A percentile compares a stretch with the other conserved stretches of the same genome.
These are phyloP conservation scores for Hydractinia echinata DNA, from an alignment of 30 jellyfish, hydroid and myxozoan species.

Conservation along the genomic window DNA sequence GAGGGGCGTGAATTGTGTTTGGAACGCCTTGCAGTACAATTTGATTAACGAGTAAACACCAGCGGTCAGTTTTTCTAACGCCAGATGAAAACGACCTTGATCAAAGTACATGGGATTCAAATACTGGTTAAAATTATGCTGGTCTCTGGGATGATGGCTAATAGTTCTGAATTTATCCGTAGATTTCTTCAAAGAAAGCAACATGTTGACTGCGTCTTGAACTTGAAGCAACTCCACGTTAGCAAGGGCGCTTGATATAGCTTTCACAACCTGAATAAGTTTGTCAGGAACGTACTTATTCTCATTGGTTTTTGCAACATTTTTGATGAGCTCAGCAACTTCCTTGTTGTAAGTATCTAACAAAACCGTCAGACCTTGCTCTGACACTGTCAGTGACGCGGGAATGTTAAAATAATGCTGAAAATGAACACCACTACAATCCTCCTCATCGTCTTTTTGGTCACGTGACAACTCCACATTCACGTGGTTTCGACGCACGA, in stretches of 20 bases:
- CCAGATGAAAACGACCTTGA: constrained; percentile 64
- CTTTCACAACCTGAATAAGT: constrained; percentile 77
- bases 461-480: constrained; percentile 60
- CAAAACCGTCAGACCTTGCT: constrained; percentile 75
- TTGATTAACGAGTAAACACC: constrained; percentile 62
- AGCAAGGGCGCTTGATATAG: constrained; percentile 71
- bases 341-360: constrained; percentile 82
- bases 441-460: constrained; percentile 70
- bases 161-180: constrained; percentile 20
- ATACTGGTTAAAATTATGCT: constrained; percentile 44
- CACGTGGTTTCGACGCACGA: constrained; percentile 40
- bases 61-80: constrained; percentile 66
- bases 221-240: constrained; percentile 60
- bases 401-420: constrained; percentile 47
- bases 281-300: constrained; percentile 69
- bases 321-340: constrained; percentile 50
- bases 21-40: constrained; percentile 80
- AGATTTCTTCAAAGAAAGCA: constrained; percentile 54
- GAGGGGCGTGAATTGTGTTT: constrained; percentile 61
- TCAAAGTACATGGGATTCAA: constrained; percentile 59
- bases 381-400: constrained; percentile 56
- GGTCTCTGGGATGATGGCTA: constrained; percentile 23
- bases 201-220: constrained; percentile 72
- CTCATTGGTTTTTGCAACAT: constrained; percentile 41
- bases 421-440: constrained; percentile 61